These are phyloP conservation scores for Falco punctatus DNA, from an alignment of 2,113 vertebrate species.

Conservation along the genomic window DNA sequence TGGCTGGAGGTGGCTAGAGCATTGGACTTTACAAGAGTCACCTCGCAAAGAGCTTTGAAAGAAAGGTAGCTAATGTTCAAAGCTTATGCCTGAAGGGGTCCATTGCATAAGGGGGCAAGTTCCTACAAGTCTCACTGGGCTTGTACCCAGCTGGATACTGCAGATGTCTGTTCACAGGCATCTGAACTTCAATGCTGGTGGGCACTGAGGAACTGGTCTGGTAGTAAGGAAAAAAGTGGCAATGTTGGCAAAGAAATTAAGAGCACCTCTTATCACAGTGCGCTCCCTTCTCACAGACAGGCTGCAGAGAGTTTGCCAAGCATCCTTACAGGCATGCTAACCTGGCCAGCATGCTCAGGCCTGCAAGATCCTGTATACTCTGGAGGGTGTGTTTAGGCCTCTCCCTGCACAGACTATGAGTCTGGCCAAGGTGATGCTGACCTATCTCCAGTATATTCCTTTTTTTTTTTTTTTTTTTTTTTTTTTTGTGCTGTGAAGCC, in stretches of 20 bases:
- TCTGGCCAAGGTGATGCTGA: slow-evolving; percentile 35
- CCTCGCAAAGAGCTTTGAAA: background rate
- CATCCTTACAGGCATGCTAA: background rate
- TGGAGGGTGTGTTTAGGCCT: background rate
- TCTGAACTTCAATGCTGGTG: background rate
- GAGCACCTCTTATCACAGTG: background rate
- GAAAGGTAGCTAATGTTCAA: background rate
- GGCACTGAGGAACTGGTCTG: background rate
- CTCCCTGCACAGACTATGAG: slow-evolving; percentile 8
- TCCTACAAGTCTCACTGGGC: background rate
- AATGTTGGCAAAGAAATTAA: background rate
- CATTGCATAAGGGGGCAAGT: background rate
- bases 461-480: no score
- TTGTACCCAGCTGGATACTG: background rate
- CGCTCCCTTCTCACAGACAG: background rate
- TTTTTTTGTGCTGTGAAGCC: background rate
- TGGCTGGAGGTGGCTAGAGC: background rate
- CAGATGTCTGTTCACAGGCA: background rate
- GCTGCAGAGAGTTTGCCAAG: background rate
- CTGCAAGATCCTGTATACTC: background rate
- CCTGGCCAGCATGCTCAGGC: background rate
- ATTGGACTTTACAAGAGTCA: background rate
- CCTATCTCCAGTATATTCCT: background rate
- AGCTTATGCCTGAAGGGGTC: background rate
- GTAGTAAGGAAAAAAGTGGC: background rate